Evolutionary conservation across 2,113 vertebrate genomes (phyloP).

Genomic region (Scartelaos histophorus): DNA sequence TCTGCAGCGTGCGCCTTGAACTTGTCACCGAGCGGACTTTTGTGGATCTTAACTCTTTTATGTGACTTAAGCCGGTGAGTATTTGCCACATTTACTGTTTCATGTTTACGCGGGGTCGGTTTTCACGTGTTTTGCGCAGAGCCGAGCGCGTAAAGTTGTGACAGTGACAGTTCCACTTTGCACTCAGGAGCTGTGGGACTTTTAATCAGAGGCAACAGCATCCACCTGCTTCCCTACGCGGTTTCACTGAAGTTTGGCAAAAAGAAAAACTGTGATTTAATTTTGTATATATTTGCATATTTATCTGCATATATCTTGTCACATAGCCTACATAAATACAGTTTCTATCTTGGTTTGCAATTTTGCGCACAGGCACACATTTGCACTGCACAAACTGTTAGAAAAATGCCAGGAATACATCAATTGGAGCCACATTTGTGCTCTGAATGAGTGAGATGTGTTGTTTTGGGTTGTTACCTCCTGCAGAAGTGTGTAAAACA

Average conservation of each 20-base stretch:
- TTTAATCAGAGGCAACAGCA: conserved; percentile 1
- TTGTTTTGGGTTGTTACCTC: not conserved
- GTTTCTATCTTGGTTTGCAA: not conserved
- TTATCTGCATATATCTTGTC: not conserved
- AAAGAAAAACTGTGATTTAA: not conserved
- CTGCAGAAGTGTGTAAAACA: not conserved
- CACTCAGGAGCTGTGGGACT: not conserved
- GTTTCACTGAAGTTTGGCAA: not conserved
- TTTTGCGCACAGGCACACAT: not conserved
- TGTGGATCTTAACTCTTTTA: conserved; percentile 5
- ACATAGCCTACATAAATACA: not conserved
- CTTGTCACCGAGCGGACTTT: not conserved
- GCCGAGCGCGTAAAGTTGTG: conserved; percentile 17
- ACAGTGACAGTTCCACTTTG: not conserved
- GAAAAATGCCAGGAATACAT: not conserved
- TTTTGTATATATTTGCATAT: too few species aligned
- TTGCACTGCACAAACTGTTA: not conserved
- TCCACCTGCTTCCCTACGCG: not conserved
- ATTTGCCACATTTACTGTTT: not conserved
- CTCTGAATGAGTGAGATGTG: not conserved
- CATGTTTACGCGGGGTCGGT: not conserved
- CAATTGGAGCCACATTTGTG: not conserved
- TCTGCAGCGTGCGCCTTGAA: not conserved
- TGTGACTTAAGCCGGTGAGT: conserved; percentile 38
- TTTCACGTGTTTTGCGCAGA: not conserved